Evolutionary conservation across 2,888 invertebrate species (phyloP), one percentile per base, ranked within the genome.

Genomic region (Plusia festucae): DNA sequence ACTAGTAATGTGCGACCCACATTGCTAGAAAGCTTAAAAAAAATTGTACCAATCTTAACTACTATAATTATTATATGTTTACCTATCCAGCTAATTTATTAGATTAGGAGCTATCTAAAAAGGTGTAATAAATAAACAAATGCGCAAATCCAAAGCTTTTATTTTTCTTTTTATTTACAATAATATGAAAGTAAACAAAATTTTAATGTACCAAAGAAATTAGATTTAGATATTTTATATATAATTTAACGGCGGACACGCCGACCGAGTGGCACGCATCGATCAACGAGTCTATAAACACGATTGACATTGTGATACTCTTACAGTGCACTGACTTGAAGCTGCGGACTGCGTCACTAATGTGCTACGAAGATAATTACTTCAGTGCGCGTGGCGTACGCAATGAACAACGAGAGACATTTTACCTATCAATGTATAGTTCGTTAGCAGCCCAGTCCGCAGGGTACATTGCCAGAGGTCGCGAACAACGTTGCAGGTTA

Each of bases 171-270:
- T 93, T 94, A 94, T 95, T 93, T 94, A 94, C 94, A 94, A 92
- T 94, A 93, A 93, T 94, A 94, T 93, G 94, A 94, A 94, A 95
- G 93, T 94, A 94, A 94, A 93, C 94, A 95, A 94, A 94, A 91
- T 91, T 40, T 89, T 93, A 92, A 93, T 90, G 89, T 93, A 94
- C 91, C 90, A 92, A 93, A 90, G 90, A 89, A 90, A 83, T 85
- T 90, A 90, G 86, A 90, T 91, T 92, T 91, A 90, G 87, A 89
- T 86, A 90, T 88, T 85, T 85, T 85, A 49, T 87, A 88, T 74
- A 79, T 75, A 82, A 82, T 79, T 81, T 75, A 79, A 79, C 79
- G 79, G 62, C 64, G 61, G 70, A 83, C 82, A 82, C 83, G 83
- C 75, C 74, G 77, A 66, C 68, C 73, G 77, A 75, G 75, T 73